Conservation (phyloP, 1,140 invertebrate genomes). For the Platorchestia sp. region DNA sequence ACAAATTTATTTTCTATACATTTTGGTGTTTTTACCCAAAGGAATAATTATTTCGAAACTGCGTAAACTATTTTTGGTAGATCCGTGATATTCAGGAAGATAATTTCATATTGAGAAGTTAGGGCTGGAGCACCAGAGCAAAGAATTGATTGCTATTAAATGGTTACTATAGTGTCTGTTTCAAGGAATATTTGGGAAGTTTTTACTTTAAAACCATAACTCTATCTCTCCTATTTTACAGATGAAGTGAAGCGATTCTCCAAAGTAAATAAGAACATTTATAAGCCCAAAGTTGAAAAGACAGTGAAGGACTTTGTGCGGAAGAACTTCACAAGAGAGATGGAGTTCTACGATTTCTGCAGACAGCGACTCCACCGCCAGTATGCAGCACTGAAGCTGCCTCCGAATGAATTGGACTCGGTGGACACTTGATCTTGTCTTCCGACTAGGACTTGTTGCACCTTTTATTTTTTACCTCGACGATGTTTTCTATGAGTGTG, state of each 20-base stretch:
- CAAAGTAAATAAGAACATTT: slow-evolving; percentile 86
- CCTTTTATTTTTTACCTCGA: neutral
- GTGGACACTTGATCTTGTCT: neutral
- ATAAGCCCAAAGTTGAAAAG: slow-evolving; percentile 88
- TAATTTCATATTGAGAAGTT: too few relatives aligned
- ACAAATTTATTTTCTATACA: too few relatives aligned
- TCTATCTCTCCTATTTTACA: slow-evolving; percentile 71
- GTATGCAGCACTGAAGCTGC: slow-evolving; percentile 77
- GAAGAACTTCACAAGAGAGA: slow-evolving; percentile 88
- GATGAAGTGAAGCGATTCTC: slow-evolving; percentile 82
- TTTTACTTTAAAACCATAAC: neutral
- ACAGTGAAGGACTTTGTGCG: slow-evolving; percentile 88
- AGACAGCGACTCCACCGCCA: slow-evolving; percentile 86
- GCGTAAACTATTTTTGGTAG: too few relatives aligned
- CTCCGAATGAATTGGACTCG: neutral
- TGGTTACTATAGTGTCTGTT: too few relatives aligned
- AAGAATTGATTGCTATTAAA: too few relatives aligned
- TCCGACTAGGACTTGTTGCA: neutral
- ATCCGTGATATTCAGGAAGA: too few relatives aligned
- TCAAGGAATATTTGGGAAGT: neutral
- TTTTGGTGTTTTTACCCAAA: too few relatives aligned
- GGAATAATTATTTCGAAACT: too few relatives aligned
- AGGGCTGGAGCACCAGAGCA: too few relatives aligned
- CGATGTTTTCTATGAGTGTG: neutral
- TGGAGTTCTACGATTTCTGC: slow-evolving; percentile 93